Conservation (phyloP, 2,113 vertebrate genomes). For the Rhinichthys klamathensis region DNA sequence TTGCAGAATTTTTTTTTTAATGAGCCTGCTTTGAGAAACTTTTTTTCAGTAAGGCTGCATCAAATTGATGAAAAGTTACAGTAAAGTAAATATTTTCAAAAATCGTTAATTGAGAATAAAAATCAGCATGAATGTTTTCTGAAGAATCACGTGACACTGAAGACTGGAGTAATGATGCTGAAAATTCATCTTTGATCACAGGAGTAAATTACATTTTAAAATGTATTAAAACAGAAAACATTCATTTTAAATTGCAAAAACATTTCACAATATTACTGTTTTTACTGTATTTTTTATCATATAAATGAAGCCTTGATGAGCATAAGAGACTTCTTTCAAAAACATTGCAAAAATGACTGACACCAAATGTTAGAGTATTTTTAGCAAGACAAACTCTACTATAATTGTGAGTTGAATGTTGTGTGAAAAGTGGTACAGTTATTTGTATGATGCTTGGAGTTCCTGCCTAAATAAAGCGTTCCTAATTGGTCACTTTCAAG, state of each 20-base stretch:
- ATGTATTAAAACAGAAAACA: not conserved
- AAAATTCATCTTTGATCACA: not conserved
- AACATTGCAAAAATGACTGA: not conserved
- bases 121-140: not conserved
- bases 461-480: conserved; percentile 1
- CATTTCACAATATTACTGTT: not conserved
- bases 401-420: not conserved
- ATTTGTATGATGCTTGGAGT: not conserved
- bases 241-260: not conserved
- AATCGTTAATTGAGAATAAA: not conserved
- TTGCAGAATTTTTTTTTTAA: not conserved
- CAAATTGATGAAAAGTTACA: not conserved
- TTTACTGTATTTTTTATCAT: no score
- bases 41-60: not conserved
- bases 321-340: not conserved
- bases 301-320: not conserved
- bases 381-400: not conserved
- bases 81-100: not conserved
- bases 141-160: not conserved
- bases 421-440: not conserved
- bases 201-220: not conserved
- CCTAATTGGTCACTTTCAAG: not conserved
- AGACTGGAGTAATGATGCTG: not conserved
- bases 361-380: not conserved
- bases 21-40: not conserved